A percentile compares a stretch with the other conserved stretches of the same genome.
phyloP scores from a whole-genome alignment of 2,888 invertebrate species.

The Altica lythri region DNA sequence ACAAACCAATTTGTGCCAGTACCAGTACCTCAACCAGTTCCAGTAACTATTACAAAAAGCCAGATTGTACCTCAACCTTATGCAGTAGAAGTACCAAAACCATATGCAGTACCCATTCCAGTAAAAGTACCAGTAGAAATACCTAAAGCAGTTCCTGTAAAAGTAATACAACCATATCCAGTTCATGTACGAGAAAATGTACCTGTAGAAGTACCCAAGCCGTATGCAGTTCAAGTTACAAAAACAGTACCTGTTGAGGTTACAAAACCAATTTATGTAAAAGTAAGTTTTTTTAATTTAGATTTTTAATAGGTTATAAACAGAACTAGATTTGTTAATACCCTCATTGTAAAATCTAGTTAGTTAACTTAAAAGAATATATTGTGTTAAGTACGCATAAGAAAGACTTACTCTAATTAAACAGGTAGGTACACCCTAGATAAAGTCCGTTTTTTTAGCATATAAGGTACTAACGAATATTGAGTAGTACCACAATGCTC shows the following conservation, averaged over 20 bases:
- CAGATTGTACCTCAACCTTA: slow-evolving; percentile 22
- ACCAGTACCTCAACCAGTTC: slow-evolving; percentile 18
- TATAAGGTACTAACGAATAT: too few species aligned
- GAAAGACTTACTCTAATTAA: too few species aligned
- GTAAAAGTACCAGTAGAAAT: slow-evolving; percentile 17
- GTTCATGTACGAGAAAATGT: slow-evolving; percentile 14
- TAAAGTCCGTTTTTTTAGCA: too few species aligned
- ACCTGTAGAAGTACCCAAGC: slow-evolving; percentile 32
- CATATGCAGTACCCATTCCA: slow-evolving; percentile 14
- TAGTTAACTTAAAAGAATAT: too few species aligned
- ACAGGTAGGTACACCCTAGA: too few species aligned
- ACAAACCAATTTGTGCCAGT: slow-evolving; percentile 16
- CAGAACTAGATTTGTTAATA: too few species aligned
- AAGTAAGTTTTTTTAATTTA: background rate
- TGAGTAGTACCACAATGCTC: too few species aligned
- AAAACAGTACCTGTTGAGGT: slow-evolving; percentile 38
- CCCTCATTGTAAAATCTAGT: too few species aligned
- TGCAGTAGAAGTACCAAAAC: slow-evolving; percentile 21
- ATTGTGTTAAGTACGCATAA: too few species aligned
- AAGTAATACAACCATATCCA: slow-evolving; percentile 5
- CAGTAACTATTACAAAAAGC: slow-evolving; percentile 14
- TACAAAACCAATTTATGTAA: slow-evolving; percentile 36
- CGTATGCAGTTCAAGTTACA: slow-evolving; percentile 40
- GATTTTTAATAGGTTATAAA: too few species aligned
- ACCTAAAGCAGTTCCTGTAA: slow-evolving; percentile 9